Evolutionary conservation across 2,797 vertebrate species (phyloP).

Genomic region (Euphonia xanthogaster): DNA sequence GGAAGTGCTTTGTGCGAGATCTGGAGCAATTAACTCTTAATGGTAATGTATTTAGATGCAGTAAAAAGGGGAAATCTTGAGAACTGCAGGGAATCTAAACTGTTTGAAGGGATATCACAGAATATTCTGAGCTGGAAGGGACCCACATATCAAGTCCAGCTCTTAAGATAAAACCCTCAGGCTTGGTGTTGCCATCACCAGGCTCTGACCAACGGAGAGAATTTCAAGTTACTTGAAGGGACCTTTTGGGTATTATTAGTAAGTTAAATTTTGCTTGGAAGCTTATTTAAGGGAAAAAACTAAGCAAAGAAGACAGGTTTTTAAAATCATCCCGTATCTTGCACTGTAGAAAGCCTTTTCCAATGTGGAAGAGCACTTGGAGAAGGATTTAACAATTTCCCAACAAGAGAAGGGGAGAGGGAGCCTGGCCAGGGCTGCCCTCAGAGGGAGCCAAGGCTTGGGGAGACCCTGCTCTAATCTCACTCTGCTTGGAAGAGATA

Average conservation of each 20-base stretch:
- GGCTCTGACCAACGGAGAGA: accelerated
- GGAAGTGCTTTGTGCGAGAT: background rate
- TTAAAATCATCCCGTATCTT: background rate
- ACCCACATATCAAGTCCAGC: background rate
- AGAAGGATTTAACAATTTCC: background rate
- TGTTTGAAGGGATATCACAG: background rate
- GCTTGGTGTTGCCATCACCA: background rate
- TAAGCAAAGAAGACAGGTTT: background rate
- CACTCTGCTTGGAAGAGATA: background rate
- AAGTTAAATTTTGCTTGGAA: background rate
- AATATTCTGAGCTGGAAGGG: background rate
- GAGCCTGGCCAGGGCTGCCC: background rate
- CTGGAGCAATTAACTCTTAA: background rate
- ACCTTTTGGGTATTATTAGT: background rate
- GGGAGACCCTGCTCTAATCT: background rate
- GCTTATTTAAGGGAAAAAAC: background rate
- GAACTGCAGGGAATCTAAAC: background rate
- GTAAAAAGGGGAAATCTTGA: background rate
- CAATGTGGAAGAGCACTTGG: background rate
- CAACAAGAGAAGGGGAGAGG: accelerated
- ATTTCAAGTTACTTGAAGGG: background rate
- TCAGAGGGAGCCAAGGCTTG: background rate
- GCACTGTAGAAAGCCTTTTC: background rate
- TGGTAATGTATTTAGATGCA: background rate
- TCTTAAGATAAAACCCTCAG: background rate